phyloP scores from a whole-genome alignment of 37 sponge, comb jelly and placozoan genomes.

The Aplysina aerophoba region DNA sequence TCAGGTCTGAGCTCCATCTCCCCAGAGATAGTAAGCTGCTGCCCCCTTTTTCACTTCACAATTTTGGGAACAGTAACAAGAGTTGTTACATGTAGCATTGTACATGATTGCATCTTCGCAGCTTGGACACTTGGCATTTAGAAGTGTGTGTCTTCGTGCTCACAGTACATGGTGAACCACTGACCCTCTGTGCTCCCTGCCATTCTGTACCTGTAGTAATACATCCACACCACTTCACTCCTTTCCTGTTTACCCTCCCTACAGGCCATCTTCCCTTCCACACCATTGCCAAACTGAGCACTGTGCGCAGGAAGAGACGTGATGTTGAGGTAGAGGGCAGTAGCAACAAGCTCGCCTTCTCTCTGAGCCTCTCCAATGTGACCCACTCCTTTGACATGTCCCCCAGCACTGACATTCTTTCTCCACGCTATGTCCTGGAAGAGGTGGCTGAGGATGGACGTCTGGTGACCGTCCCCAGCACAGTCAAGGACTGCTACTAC shows the following conservation, averaged over 20 bases:
- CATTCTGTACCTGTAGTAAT: no score
- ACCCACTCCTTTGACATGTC: not conserved
- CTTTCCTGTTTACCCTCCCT: no score
- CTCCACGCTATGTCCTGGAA: not conserved
- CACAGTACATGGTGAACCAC: no score
- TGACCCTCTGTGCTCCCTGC: no score
- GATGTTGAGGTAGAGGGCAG: not conserved
- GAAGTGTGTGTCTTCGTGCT: not conserved
- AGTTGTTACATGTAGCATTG: no score
- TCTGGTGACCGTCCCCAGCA: not conserved
- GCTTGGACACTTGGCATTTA: not conserved
- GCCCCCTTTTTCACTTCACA: no score
- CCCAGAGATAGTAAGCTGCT: no score
- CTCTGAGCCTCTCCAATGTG: not conserved
- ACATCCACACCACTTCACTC: not conserved
- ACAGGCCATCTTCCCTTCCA: no score
- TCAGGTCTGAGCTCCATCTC: no score
- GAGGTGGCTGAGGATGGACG: conserved; percentile 12
- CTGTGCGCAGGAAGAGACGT: not conserved
- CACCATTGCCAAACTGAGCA: not conserved
- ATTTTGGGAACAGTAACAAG: no score
- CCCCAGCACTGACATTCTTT: not conserved
- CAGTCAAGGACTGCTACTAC: conserved; percentile 5
- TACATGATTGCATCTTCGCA: no score
- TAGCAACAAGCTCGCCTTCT: not conserved